Evolutionary conservation across 2,888 invertebrate genomes (phyloP).

Genomic region (Blastobasis adustella): DNA sequence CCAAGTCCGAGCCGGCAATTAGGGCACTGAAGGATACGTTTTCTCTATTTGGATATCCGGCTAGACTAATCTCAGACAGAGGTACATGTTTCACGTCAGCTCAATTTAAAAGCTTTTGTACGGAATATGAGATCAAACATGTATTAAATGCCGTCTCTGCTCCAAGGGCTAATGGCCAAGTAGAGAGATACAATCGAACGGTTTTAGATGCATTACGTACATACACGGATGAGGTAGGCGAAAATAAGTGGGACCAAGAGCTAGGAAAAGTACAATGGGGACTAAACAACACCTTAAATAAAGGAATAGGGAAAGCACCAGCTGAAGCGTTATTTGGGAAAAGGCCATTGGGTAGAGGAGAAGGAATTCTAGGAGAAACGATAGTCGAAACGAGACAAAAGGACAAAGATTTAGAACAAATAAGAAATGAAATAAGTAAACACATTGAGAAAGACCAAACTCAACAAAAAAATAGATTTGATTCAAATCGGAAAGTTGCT

Average conservation of each 20-base stretch:
- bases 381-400: no score
- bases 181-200: neutral
- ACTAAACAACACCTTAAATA: no score
- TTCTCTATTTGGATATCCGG: conserved; percentile 11
- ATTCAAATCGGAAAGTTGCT: neutral
- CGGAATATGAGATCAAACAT: conserved; percentile 6
- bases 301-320: no score
- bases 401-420: no score
- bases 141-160: conserved; percentile 7
- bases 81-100: conserved; percentile 8
- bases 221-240: no score
- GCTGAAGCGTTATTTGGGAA: no score
- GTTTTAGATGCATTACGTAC: no score
- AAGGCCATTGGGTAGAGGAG: no score
- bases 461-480: neutral
- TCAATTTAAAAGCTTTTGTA: conserved; percentile 4
- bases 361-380: no score
- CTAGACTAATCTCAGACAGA: conserved; percentile 7
- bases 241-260: no score
- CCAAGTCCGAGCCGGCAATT: no score
- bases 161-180: neutral
- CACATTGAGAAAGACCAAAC: neutral
- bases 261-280: no score
- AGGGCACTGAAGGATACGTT: neutral
- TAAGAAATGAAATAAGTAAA: neutral